These are phyloP conservation scores for Thymelicus sylvestris DNA, from an alignment of 2,888 invertebrate genomes.

Conservation along the genomic window DNA sequence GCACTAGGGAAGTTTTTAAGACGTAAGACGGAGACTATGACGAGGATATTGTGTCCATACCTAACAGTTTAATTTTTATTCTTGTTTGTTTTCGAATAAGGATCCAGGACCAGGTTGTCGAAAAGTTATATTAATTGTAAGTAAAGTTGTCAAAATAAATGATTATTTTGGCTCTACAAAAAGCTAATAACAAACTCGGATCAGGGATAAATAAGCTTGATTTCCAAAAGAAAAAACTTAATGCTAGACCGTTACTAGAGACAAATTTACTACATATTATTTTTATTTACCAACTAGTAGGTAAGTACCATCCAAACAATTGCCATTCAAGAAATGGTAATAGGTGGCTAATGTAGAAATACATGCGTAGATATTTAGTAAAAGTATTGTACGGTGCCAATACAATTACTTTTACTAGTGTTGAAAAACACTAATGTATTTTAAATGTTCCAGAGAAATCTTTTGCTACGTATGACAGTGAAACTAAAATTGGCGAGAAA, in stretches of 20 bases:
- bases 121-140: too few species aligned
- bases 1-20: too few species aligned
- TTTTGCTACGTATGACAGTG: conserved; percentile 3
- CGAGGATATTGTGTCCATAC: too few species aligned
- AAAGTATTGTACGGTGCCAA: conserved; percentile 1
- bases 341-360: conserved; percentile 1
- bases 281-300: background rate
- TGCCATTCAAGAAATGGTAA: background rate
- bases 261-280: conserved; percentile 1
- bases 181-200: too few species aligned
- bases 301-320: background rate
- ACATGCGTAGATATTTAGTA: background rate
- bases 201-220: too few species aligned
- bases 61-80: too few species aligned
- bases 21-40: too few species aligned
- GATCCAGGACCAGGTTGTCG: too few species aligned
- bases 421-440: conserved; percentile 24
- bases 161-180: too few species aligned
- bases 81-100: too few species aligned
- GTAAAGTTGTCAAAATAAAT: too few species aligned
- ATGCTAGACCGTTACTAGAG: background rate
- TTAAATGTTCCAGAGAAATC: conserved; percentile 21
- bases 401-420: conserved; percentile 2
- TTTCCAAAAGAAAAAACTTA: too few species aligned
- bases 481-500: conserved; percentile 4